Conservation (phyloP, 2,888 invertebrate species). For the Melanchra persicariae region DNA sequence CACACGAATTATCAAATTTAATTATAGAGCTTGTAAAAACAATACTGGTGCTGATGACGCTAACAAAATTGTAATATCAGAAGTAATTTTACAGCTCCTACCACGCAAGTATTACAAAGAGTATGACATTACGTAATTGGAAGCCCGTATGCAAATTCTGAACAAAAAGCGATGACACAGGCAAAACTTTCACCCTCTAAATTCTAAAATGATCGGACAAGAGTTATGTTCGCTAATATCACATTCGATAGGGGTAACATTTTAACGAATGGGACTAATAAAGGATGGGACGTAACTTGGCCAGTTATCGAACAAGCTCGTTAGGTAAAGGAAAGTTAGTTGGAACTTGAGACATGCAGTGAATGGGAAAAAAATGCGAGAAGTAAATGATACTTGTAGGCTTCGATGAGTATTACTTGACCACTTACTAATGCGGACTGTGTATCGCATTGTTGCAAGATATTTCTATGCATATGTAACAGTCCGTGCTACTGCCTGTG, state of each 20-base stretch:
- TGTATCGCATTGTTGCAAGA: background rate
- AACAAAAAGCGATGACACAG: slow-evolving; percentile 4
- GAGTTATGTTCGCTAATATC: slow-evolving; percentile 36
- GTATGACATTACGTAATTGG: background rate
- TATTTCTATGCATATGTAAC: too few species aligned
- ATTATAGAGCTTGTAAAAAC: too few species aligned
- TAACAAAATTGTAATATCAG: background rate
- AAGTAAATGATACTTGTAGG: background rate
- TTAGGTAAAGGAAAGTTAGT: slow-evolving; percentile 13
- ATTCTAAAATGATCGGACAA: slow-evolving; percentile 7
- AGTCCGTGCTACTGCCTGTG: too few species aligned
- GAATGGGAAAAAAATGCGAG: background rate
- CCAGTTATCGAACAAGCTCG: slow-evolving; percentile 25
- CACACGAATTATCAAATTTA: too few species aligned
- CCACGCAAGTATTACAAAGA: background rate
- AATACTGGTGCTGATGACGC: too few species aligned
- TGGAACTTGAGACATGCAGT: slow-evolving; percentile 18
- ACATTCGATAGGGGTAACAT: slow-evolving; percentile 8
- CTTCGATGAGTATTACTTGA: background rate
- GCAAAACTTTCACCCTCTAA: slow-evolving; percentile 17
- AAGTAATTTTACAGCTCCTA: background rate
- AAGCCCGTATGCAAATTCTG: slow-evolving; percentile 11
- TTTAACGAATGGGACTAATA: slow-evolving; percentile 25
- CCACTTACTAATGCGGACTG: background rate
- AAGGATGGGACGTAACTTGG: slow-evolving; percentile 8